Evolutionary conservation across 2,797 vertebrate genomes (phyloP).

Genomic region (Syngnathus acus): DNA sequence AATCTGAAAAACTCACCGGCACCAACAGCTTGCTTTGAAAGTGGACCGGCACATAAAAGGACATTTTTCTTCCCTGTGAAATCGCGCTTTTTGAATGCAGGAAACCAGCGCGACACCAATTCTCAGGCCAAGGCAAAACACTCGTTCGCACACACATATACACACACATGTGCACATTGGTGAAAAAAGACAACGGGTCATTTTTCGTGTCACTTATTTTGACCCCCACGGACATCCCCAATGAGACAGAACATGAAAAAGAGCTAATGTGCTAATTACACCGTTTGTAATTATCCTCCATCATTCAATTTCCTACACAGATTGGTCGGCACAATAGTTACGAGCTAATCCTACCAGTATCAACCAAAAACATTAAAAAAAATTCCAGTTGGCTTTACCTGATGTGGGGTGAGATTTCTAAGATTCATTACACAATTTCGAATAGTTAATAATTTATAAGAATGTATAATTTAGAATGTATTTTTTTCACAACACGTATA

Average conservation of each 20-base stretch:
- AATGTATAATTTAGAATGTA: too few species aligned
- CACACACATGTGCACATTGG: too few species aligned
- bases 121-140: conserved; percentile 47
- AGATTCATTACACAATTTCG: too few species aligned
- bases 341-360: neutral
- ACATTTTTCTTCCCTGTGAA: conserved; percentile 54
- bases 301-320: neutral
- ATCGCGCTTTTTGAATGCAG: conserved; percentile 45
- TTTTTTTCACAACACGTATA: too few species aligned
- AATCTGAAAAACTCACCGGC: neutral
- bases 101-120: conserved; percentile 23
- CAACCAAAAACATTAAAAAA: neutral
- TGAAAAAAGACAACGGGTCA: conserved; percentile 43
- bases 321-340: neutral
- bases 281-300: neutral
- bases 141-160: neutral
- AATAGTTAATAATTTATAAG: too few species aligned
- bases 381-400: too few species aligned
- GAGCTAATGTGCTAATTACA: conserved; percentile 40
- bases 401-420: too few species aligned
- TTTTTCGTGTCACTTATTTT: conserved; percentile 34
- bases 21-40: conserved; percentile 33
- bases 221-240: conserved; percentile 48
- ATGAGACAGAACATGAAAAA: neutral
- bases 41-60: conserved; percentile 48